phyloP scores from a whole-genome alignment of 2,888 invertebrate genomes.

The Lasiommata megera region DNA sequence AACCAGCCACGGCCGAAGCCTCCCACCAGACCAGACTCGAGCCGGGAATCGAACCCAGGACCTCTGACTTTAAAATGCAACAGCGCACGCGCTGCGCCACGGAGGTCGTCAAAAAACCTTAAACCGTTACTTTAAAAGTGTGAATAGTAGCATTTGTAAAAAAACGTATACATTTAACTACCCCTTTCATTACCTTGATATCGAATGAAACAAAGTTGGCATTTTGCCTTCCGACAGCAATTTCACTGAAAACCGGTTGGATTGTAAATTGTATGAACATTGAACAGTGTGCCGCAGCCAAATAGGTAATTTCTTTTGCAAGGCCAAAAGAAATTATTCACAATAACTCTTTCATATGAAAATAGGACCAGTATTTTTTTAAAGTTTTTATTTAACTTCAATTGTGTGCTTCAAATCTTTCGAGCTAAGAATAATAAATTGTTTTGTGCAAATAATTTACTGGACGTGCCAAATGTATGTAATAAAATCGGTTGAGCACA shows the following conservation, averaged over 20 bases:
- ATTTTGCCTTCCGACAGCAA: conserved; percentile 18
- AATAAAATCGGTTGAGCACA: too few relatives aligned
- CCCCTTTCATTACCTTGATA: conserved; percentile 19
- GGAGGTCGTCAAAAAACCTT: too few relatives aligned
- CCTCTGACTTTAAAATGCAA: too few relatives aligned
- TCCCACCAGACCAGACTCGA: too few relatives aligned
- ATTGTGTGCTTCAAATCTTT: not conserved
- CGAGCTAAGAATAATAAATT: too few relatives aligned
- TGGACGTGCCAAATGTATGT: too few relatives aligned
- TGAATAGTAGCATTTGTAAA: not conserved
- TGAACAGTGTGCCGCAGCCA: conserved; percentile 6
- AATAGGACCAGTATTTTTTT: not conserved
- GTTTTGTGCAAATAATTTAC: too few relatives aligned
- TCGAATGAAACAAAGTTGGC: conserved; percentile 21
- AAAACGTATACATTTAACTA: conserved; percentile 9
- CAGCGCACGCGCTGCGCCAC: too few relatives aligned
- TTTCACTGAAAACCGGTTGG: conserved; percentile 10
- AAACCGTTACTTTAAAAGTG: too few relatives aligned
- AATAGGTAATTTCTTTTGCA: conserved; percentile 11
- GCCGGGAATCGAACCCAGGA: too few relatives aligned
- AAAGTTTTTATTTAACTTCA: not conserved
- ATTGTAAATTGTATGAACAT: conserved; percentile 14
- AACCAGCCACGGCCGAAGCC: too few relatives aligned
- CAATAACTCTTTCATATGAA: not conserved
- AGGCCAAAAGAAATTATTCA: not conserved